Base-by-base conservation (phyloP, 1,140 invertebrate species). In the Cyclargus thomasi region DNA sequence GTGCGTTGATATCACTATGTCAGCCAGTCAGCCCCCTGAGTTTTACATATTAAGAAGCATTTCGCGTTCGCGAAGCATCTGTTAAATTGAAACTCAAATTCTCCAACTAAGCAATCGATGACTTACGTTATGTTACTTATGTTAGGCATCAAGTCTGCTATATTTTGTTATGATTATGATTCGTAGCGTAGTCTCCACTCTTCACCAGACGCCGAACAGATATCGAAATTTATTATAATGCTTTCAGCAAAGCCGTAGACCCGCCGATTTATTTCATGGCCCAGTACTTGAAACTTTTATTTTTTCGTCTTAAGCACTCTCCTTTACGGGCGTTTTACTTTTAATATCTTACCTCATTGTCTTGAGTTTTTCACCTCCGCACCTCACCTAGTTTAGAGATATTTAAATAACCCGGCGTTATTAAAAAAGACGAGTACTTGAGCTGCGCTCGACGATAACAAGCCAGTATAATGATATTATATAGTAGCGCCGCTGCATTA, bases 281-380 rank as follows among this genome's bases (percentile, higher is more conserved):
- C 20, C 14, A 47, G 47, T 29, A 57, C 64, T 57, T 21, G 20
- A 59, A 66, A 66, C 1, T 66, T 66, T 66, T 66, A 53, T 76
- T 80, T 83, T 80, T 83, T 77, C 73, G 71, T 80, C 74, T 68
- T 72, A 76, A 81, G 74, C 76, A 79, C 74, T 81, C 36, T 78
- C 78, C 76, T 72, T 84, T 83, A 82, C 77, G 77, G 73, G 76
- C 72, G 78, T 78, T 76, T 82, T 77, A 80, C 81, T 81, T 79
- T 81, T 79, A 83, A 79, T 83, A 81, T 79, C 73, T 76, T 80
- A 82, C 73, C 74, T 72, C 72, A 74, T 82, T 78, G 75, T 78
- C 79, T 78, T 78, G 69, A 70, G 74, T 66, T 57, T 66, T 59
- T 57, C 23, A 23, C 29, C 55, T 66, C 53, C 53, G 11, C 55